Base-by-base conservation (phyloP, 35 echinoderm and acorn worm genomes). In the Holothuria glaberrima region DNA sequence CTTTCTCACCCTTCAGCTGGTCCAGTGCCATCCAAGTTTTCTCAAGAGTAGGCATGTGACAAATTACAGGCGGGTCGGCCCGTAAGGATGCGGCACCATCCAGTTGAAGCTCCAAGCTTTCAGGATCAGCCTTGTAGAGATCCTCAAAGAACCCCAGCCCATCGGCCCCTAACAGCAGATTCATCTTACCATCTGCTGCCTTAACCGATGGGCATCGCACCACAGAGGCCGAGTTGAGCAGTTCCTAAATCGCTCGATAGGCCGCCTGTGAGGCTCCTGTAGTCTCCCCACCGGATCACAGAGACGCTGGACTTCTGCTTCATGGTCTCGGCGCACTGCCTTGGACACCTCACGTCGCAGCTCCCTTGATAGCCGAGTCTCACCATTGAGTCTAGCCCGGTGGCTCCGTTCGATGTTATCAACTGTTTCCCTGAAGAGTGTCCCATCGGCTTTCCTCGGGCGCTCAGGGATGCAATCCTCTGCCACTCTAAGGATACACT, bases 21-120 rank as follows among this genome's bases (percentile, higher is more conserved):
- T 76, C 41, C 72, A 76, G 2, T 46, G 41, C 72, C 30, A 46
- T 12, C 22, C 30, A 27, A 36, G 72, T 76, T 76, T 76, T 31
- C 72, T 36, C 72, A 76, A 76, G 9, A 33, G 72, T 36, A 13
- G 72, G 72, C 21, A 46, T 12, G 41, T 22, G 22, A 45, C 72
- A 76, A 24, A 29, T 76, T 33, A 76, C 31, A 36, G 72, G 28
- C 14, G 72, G 72, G 9, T 76, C 72, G 30, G 72, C 72, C 30
- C 10, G 22, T 36, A 46, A 31, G 72, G 31, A 36, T 32, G 72
- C 41, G 30, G 31, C 33, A 76, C 72, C 72, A 33, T 10, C 44
- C 10, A 46, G 44, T 10, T 46, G 44, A 46, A 46, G 44, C 44
- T 46, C 29, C 29, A 30, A 67, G 6, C 22, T 67, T 3, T 4